A percentile compares a stretch with the other conserved stretches of the same genome.
Conservation (phyloP, 2,113 vertebrate genomes). For the Otus sunia region DNA sequence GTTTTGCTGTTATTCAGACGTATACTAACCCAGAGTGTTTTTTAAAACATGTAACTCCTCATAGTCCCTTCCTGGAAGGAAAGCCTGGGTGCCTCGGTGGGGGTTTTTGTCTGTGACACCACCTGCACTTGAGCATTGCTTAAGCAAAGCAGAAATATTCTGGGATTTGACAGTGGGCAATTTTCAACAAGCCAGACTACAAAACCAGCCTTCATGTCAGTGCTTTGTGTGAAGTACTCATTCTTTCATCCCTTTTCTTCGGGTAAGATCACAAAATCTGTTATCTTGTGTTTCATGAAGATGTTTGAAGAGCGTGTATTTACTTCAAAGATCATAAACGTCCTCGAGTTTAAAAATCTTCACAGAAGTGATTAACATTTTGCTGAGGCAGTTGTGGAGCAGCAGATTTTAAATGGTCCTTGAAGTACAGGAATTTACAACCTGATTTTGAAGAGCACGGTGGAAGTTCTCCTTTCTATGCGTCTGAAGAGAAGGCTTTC, state of each 20-base stretch:
- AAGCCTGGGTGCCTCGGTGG: background rate
- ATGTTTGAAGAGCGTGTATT: background rate
- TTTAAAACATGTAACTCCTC: background rate
- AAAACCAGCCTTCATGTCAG: background rate
- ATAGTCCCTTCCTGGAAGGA: background rate
- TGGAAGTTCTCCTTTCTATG: background rate
- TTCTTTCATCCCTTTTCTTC: background rate
- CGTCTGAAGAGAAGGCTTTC: background rate
- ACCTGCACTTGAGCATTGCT: too few relatives aligned
- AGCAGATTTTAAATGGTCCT: background rate
- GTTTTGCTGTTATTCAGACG: background rate
- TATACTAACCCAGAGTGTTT: rapidly evolving
- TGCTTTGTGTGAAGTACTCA: background rate
- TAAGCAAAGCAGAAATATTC: background rate
- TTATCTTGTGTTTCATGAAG: background rate
- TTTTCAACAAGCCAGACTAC: background rate
- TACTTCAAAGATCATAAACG: background rate
- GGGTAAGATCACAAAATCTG: background rate
- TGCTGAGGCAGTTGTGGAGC: background rate
- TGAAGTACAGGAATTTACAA: background rate
- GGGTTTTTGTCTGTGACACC: background rate
- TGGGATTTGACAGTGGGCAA: background rate
- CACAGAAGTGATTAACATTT: background rate
- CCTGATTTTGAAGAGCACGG: background rate
- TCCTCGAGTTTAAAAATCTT: background rate